These are phyloP conservation scores for Timema podura DNA, from an alignment of 2,888 invertebrate genomes.

Conservation along the genomic window DNA sequence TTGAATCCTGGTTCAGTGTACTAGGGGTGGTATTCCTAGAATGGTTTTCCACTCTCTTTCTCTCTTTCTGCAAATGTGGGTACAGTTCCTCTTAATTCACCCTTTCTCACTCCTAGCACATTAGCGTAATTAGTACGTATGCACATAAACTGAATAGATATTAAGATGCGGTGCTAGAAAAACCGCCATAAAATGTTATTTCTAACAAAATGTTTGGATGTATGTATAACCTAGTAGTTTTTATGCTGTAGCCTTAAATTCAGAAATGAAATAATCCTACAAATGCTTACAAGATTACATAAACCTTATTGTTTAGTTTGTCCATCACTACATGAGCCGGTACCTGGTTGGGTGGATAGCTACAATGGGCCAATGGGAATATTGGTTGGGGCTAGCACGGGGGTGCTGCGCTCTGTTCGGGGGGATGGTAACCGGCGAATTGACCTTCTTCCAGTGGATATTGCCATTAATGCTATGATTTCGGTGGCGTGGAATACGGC, in stretches of 20 bases:
- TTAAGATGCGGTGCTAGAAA: no score
- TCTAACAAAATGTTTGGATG: no score
- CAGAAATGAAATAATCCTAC: conserved; percentile 1
- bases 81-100: no score
- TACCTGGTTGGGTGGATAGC: conserved; percentile 52
- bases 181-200: no score
- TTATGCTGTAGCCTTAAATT: neutral
- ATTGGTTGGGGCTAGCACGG: conserved; percentile 44
- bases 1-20: no score
- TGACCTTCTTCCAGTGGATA: conserved; percentile 55
- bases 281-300: neutral
- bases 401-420: conserved; percentile 50
- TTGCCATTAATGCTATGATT: conserved; percentile 50
- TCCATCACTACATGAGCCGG: conserved; percentile 33
- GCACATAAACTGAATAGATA: no score
- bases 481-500: conserved; percentile 48
- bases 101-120: no score
- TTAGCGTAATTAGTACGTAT: no score
- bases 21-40: no score
- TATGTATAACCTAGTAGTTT: no score
- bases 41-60: no score
- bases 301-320: conserved; percentile 24
- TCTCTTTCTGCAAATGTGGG: no score
- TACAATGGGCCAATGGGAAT: conserved; percentile 52
- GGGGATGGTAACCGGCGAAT: conserved; percentile 46